phyloP scores from a whole-genome alignment of 1,140 invertebrate species.

The Drosophila quadrilineata region DNA sequence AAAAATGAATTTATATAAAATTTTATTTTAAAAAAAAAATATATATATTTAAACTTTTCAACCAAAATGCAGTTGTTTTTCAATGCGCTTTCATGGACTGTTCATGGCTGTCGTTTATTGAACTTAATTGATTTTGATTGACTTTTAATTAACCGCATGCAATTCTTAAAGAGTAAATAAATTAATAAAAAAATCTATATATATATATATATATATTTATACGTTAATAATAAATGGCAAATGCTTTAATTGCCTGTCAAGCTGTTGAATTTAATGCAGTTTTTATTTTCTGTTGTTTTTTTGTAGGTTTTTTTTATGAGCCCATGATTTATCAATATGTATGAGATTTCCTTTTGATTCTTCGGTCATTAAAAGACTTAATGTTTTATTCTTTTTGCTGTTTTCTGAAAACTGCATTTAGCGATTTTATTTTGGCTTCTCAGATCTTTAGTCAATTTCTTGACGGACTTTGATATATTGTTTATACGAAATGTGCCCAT shows the following conservation, averaged over 20 bases:
- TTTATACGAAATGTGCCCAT: constrained; percentile 28
- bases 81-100: no score
- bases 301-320: neutral
- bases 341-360: no score
- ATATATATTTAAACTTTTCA: no score
- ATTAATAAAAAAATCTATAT: constrained; percentile 18
- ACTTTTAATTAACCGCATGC: constrained; percentile 66
- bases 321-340: constrained; percentile 16
- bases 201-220: neutral
- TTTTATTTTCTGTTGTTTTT: no score
- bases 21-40: no score
- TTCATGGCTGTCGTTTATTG: constrained; percentile 43
- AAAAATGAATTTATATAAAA: no score
- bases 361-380: no score
- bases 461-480: constrained; percentile 39
- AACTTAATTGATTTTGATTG: constrained; percentile 69
- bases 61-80: no score
- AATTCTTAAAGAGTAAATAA: constrained; percentile 47
- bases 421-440: no score
- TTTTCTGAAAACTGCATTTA: no score
- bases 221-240: constrained; percentile 22
- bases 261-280: constrained; percentile 10
- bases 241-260: constrained; percentile 56
- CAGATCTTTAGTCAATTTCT: no score
- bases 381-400: no score